phyloP scores from a whole-genome alignment of 2,888 invertebrate species.

The Scelioninae gen. 1 region DNA sequence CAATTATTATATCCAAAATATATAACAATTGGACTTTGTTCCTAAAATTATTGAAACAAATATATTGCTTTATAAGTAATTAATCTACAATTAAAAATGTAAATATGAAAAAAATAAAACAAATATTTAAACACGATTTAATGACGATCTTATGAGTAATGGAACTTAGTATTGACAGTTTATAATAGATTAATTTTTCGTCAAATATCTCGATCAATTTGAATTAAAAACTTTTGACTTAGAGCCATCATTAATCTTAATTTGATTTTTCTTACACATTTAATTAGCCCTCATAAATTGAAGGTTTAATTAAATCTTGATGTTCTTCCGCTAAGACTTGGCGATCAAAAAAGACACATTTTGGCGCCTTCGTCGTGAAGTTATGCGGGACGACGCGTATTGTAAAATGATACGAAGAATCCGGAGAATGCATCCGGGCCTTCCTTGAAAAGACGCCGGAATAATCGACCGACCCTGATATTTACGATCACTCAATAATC shows the following conservation, averaged over 20 bases:
- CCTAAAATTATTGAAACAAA: too few species aligned
- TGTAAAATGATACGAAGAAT: constrained; percentile 73
- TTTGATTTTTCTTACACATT: constrained; percentile 1
- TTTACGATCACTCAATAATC: constrained; percentile 37
- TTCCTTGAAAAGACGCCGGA: constrained; percentile 63
- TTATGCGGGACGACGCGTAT: constrained; percentile 57
- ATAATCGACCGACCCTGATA: constrained; percentile 31
- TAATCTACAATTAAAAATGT: too few species aligned
- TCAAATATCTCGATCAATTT: too few species aligned
- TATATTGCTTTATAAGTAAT: too few species aligned
- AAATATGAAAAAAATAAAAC: too few species aligned
- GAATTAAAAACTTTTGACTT: not conserved
- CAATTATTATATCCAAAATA: not conserved
- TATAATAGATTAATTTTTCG: too few species aligned
- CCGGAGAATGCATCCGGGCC: constrained; percentile 74
- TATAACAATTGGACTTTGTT: too few species aligned
- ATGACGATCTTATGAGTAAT: too few species aligned
- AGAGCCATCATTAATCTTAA: constrained; percentile 1
- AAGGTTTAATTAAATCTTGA: too few species aligned
- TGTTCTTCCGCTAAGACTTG: constrained; percentile 24
- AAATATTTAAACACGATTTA: too few species aligned
- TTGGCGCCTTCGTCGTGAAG: constrained; percentile 44
- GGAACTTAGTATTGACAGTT: too few species aligned
- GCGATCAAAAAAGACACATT: constrained; percentile 37
- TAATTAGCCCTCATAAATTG: constrained; percentile 15